Percentiles rank a stretch among this genome's conserved stretches.
Evolutionary conservation across 2,797 vertebrate species (phyloP).

Genomic region (Bufotes viridis): DNA sequence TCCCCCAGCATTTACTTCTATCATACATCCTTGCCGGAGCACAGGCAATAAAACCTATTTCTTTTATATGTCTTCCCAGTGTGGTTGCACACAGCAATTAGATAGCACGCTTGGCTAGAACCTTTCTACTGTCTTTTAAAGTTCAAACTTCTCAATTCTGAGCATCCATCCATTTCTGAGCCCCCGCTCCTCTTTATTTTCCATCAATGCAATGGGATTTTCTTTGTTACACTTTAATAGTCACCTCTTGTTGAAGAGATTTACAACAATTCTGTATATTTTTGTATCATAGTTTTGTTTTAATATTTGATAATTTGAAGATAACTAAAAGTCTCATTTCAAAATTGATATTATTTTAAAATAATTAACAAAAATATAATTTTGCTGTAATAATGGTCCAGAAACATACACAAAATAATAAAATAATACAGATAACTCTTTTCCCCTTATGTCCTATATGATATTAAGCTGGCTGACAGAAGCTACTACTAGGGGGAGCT

Average conservation of each 20-base stretch:
- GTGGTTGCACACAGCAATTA: slow-evolving; percentile 36
- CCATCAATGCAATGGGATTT: slow-evolving; percentile 16
- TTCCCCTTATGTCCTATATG: not conserved
- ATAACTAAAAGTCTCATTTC: not conserved
- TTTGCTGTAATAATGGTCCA: not conserved
- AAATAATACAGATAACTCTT: not conserved
- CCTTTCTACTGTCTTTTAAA: slow-evolving; percentile 33
- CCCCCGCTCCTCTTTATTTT: slow-evolving; percentile 13
- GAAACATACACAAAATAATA: not conserved
- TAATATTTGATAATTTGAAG: not conserved
- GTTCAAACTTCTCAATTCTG: slow-evolving; percentile 40
- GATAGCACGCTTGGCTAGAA: slow-evolving; percentile 27
- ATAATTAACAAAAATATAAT: no score
- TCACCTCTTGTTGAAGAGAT: not conserved
- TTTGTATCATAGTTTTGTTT: not conserved
- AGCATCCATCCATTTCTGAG: slow-evolving; percentile 44
- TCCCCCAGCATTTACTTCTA: slow-evolving; percentile 13
- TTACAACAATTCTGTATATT: not conserved
- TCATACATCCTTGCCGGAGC: slow-evolving; percentile 5
- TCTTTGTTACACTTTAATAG: not conserved
- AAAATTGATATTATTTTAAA: no score
- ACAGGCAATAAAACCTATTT: slow-evolving; percentile 16
- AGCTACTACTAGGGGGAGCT: not conserved
- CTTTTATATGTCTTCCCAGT: not conserved
- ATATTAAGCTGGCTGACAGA: not conserved